A percentile compares a stretch with the other conserved stretches of the same genome.
Conservation (phyloP, 2,797 vertebrate genomes). For the Mastacembelus armatus region DNA sequence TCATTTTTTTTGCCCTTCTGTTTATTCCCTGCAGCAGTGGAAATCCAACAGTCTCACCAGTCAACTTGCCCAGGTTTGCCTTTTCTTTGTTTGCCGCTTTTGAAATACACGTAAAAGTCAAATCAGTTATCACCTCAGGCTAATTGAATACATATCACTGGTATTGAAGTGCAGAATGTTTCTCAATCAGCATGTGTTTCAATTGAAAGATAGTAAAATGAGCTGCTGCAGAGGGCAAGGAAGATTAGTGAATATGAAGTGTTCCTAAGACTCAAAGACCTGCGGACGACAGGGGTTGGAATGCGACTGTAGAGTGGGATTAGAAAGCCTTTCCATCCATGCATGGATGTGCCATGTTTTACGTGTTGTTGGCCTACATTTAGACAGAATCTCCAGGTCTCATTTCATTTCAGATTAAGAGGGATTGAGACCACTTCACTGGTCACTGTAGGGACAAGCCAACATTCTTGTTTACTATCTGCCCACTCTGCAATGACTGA, state of each 20-base stretch:
- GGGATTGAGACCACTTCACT: conserved; percentile 43
- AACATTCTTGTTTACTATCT: conserved; percentile 55
- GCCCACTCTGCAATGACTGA: conserved; percentile 23
- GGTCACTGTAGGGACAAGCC: conserved; percentile 47
- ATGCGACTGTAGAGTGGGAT: conserved; percentile 72
- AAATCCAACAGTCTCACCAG: conserved; percentile 22
- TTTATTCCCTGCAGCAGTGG: conserved; percentile 32
- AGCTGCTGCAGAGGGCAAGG: conserved; percentile 55
- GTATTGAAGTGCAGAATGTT: conserved; percentile 4
- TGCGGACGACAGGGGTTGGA: conserved; percentile 74
- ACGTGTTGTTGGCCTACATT: conserved; percentile 69
- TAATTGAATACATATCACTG: neutral
- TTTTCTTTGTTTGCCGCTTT: conserved; percentile 25
- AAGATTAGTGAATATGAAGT: conserved; percentile 75
- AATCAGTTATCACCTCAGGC: conserved; percentile 31
- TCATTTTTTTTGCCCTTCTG: conserved; percentile 21
- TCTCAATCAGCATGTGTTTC: conserved; percentile 16
- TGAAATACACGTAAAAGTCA: conserved; percentile 39
- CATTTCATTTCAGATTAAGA: conserved; percentile 42
- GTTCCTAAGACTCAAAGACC: conserved; percentile 73
- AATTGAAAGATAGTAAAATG: conserved; percentile 12
- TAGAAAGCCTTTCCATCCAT: conserved; percentile 59
- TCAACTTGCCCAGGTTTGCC: conserved; percentile 37
- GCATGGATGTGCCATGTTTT: conserved; percentile 42
- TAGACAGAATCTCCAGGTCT: conserved; percentile 55